Evolutionary conservation across 2,797 vertebrate genomes (phyloP), one percentile per base, ranked within the genome.

Genomic region (Syngnathus acus): DNA sequence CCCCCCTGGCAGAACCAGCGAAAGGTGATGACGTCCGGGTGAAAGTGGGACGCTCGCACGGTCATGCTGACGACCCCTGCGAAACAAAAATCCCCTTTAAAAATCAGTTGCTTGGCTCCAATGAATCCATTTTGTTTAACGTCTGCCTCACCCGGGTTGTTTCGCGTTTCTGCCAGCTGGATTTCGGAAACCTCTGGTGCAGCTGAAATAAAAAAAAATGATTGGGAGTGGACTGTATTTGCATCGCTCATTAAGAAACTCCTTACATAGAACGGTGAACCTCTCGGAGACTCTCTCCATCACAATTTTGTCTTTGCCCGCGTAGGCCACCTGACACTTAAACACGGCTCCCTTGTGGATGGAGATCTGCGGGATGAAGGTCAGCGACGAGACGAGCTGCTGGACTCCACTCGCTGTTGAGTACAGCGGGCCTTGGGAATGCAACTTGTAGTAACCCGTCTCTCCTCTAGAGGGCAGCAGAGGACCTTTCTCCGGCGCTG

Each of bases 1-100:
- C 90, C 85, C 0, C 91, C 91, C 72, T 92, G 80, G 72, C 92
- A 93, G 83, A 93, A 93, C 92, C 92, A 93, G 57, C 92, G 92
- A 79, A 93, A 92, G 8, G 91, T 92, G 62, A 92, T 91, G 80
- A 92, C 62, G 0, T 92, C 92, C 0, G 92, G 92, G 72, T 93
- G 91, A 74, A 93, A 93, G 60, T 80, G 82, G 55, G 86, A 82
- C 0, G 91, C 91, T 42, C 54, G 68, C 0, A 87, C 86, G 0
- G 89, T 90, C 86, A 93, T 72, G 59, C 76, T 88, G 69, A 92
- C 87, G 32, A 90, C 64, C 37, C 90, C 90, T 92, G 80, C 40
- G 65, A 55, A 43, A 43, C 8, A 40, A 5, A 19, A 59, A 39
- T 19, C 9, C 14, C 19, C 19, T 50, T 50, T 50, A 8, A n/a